Base-by-base conservation (phyloP, 2,888 invertebrate genomes). In the Mantis religiosa region DNA sequence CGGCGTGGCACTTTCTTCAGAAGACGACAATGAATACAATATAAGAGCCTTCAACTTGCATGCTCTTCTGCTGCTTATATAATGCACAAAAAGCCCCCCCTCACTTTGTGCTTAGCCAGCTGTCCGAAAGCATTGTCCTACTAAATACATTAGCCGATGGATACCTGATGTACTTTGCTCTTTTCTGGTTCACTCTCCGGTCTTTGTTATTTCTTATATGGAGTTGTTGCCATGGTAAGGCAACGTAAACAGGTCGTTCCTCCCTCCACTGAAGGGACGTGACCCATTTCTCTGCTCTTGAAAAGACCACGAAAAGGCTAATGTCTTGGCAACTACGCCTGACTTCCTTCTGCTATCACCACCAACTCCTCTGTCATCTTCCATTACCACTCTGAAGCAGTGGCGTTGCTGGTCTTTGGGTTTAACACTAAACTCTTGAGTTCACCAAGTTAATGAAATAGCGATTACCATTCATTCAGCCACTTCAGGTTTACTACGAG, bases 281-380 rank as follows among this genome's bases (percentile, higher is more conserved):
- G 86, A 86, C 54, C 86, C 86, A 86, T 86, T 86, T 86, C 30
- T 71, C 54, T 54, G 27, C 85, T n/a, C 85, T 85, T 85, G 47
- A 47, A 85, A 47, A 54, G 85, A 82, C 87, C 87, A 82, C 41
- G 87, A 87, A 87, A 87, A 87, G 87, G 71, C 87, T 87, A 87
- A 87, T 82, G 87, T 82, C 81, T 87, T 87, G 87, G 82, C 82
- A 85, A 47, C 47, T 47, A 41, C 15, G n/a, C 27, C 27, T 41
- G 41, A n/a, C 47, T 47, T 28, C 85, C 85, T 28, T 54, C 85
- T 27, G 27, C 85, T 27, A 47, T 47, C 41, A 85, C 85, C 47
- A 54, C 54, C 0, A 20, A 71, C 54, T 71, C 25, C 54, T 71
- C 54, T 71, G 54, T 71, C 54, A 71, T 71, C 54, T 71, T 20